Evolutionary conservation across 2,797 vertebrate genomes (phyloP).

Genomic region (Danio albolineatus): DNA sequence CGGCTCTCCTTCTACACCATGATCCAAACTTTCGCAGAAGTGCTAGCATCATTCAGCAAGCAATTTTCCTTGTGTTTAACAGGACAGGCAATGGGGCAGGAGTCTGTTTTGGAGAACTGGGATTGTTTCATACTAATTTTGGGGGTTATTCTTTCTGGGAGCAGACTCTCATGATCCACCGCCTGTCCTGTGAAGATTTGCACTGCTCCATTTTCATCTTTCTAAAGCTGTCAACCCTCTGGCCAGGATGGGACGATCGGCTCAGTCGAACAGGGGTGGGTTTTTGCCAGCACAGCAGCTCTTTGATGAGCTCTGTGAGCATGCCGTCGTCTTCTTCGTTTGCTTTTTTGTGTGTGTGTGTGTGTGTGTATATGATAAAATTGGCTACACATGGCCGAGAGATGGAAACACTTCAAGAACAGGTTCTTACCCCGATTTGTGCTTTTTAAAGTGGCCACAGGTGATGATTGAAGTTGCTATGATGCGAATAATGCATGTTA

Average conservation of each 20-base stretch:
- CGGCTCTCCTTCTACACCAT: constrained; percentile 58
- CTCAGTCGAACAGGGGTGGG: constrained; percentile 44
- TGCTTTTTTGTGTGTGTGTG: constrained; percentile 10
- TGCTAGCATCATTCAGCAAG: constrained; percentile 64
- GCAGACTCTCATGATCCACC: constrained; percentile 46
- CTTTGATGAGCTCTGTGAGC: constrained; percentile 54
- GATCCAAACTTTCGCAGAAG: constrained; percentile 56
- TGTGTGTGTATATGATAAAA: constrained; percentile 22
- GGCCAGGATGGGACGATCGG: constrained; percentile 45
- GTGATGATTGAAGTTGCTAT: constrained; percentile 64
- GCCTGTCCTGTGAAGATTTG: constrained; percentile 73
- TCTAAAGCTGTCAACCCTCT: constrained; percentile 52
- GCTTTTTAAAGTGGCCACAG: constrained; percentile 59
- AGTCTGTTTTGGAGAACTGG: constrained; percentile 44
- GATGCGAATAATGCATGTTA: constrained; percentile 59
- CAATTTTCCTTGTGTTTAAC: constrained; percentile 65
- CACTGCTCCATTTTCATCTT: constrained; percentile 71
- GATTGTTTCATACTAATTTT: neutral
- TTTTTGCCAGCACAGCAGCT: constrained; percentile 53
- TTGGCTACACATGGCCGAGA: constrained; percentile 37
- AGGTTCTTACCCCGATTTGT: constrained; percentile 25
- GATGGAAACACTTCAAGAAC: constrained; percentile 28
- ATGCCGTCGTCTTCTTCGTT: constrained; percentile 51
- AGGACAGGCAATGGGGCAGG: constrained; percentile 61
- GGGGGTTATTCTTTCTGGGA: neutral